phyloP scores from a whole-genome alignment of 2,888 invertebrate species.

The Apantesis nais region DNA sequence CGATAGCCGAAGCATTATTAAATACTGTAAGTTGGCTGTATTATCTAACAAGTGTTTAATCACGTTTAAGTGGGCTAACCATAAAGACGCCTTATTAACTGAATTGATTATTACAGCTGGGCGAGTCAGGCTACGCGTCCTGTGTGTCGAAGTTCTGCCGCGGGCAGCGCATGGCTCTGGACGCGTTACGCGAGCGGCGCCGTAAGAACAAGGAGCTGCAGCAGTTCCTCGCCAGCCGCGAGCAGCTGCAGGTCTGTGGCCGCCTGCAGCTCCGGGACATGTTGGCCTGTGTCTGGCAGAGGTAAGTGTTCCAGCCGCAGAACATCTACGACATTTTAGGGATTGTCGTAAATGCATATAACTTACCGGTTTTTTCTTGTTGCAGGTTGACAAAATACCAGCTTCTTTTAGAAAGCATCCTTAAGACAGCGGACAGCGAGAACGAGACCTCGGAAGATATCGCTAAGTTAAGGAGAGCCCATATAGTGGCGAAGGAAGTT shows the following conservation, averaged over 20 bases:
- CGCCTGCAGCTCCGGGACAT: constrained; percentile 94
- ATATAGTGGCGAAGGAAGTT: constrained; percentile 74
- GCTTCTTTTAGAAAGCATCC: constrained; percentile 75
- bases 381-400: constrained; percentile 80
- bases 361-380: background rate
- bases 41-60: background rate
- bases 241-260: constrained; percentile 92
- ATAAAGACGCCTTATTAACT: background rate
- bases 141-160: constrained; percentile 93
- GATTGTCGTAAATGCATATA: background rate
- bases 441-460: constrained; percentile 60
- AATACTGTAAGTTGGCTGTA: constrained; percentile 60
- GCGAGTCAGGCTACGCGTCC: constrained; percentile 90
- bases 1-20: constrained; percentile 75
- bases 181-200: constrained; percentile 90
- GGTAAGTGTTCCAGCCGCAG: constrained; percentile 52
- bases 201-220: constrained; percentile 92
- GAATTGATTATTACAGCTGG: constrained; percentile 75
- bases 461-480: constrained; percentile 59
- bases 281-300: constrained; percentile 82
- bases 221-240: constrained; percentile 90
- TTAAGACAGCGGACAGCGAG: constrained; percentile 66
- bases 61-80: background rate
- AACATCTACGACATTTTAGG: background rate
- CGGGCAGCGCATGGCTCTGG: constrained; percentile 94